Percentiles rank a stretch among this genome's conserved stretches.
Evolutionary conservation across 2,888 invertebrate genomes (phyloP).

Genomic region (Cerastis leucographa): DNA sequence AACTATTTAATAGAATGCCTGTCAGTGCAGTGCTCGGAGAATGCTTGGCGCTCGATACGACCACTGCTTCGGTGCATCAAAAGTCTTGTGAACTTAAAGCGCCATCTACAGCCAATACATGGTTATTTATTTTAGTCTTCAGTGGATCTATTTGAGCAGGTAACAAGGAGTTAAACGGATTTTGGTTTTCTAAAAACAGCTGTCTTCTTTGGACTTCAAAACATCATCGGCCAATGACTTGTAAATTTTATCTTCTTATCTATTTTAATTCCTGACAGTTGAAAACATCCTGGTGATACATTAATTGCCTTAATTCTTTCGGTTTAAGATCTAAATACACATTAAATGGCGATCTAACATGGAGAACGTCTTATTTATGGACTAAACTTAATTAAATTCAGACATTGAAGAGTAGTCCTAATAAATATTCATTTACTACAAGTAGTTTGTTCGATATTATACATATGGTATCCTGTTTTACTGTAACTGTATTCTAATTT

Average conservation of each 20-base stretch:
- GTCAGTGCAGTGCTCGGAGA: conserved; percentile 38
- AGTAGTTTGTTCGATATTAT: conserved; percentile 34
- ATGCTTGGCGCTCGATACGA: conserved; percentile 48
- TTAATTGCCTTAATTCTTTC: conserved; percentile 14
- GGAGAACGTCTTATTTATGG: conserved; percentile 38
- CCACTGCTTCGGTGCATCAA: conserved; percentile 27
- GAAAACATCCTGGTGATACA: conserved; percentile 18
- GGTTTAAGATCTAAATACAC: conserved; percentile 7
- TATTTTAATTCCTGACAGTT: conserved; percentile 23
- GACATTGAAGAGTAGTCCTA: conserved; percentile 43
- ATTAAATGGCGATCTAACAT: conserved; percentile 33
- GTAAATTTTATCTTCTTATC: neutral
- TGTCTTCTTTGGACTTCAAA: neutral
- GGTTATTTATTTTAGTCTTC: neutral
- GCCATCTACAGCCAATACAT: conserved; percentile 19
- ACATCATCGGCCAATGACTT: neutral
- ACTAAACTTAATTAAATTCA: conserved; percentile 47
- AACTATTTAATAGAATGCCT: conserved; percentile 60
- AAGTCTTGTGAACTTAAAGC: conserved; percentile 7
- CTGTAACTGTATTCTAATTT: conserved; percentile 18
- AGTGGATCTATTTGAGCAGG: neutral
- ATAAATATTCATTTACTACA: conserved; percentile 54
- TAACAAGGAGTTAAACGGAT: neutral
- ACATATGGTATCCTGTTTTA: conserved; percentile 7
- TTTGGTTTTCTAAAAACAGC: neutral